Percentiles rank a stretch among this genome's conserved stretches.
Evolutionary conservation across 2,113 vertebrate genomes (phyloP).

Genomic region (Jaculus jaculus): DNA sequence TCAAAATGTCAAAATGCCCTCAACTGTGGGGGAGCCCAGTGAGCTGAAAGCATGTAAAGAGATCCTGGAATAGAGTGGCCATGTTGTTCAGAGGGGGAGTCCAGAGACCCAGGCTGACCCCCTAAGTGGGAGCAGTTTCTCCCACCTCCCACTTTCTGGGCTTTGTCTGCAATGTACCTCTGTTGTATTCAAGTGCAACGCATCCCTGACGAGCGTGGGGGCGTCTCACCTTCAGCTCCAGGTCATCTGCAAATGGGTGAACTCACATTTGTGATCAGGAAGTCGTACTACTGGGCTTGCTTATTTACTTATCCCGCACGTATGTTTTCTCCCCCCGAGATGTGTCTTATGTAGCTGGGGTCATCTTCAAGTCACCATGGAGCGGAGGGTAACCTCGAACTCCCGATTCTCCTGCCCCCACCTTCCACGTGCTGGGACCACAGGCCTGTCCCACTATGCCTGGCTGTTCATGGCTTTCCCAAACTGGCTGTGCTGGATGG

Average conservation of each 20-base stretch:
- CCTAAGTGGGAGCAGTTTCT: too few species aligned
- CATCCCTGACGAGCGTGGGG: not conserved
- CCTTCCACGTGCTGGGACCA: too few species aligned
- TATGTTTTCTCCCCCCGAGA: too few species aligned
- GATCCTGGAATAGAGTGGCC: accelerated
- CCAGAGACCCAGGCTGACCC: not conserved
- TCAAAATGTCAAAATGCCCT: not conserved
- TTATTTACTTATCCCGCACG: too few species aligned
- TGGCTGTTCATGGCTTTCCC: not conserved
- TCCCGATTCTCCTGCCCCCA: too few species aligned
- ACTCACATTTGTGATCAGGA: not conserved
- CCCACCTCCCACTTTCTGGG: not conserved
- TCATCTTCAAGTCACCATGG: too few species aligned
- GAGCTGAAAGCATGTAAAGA: not conserved
- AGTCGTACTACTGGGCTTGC: not conserved
- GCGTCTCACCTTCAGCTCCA: not conserved
- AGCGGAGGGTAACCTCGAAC: too few species aligned
- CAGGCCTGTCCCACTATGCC: too few species aligned
- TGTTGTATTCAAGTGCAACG: not conserved
- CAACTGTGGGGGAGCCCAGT: not conserved
- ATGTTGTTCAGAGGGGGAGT: not conserved
- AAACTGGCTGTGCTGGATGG: not conserved
- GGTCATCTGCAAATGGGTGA: not conserved
- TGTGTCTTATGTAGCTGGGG: too few species aligned
- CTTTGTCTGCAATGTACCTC: not conserved